Base-by-base conservation (phyloP, 2,888 invertebrate species). In the Ditula angustiorana region DNA sequence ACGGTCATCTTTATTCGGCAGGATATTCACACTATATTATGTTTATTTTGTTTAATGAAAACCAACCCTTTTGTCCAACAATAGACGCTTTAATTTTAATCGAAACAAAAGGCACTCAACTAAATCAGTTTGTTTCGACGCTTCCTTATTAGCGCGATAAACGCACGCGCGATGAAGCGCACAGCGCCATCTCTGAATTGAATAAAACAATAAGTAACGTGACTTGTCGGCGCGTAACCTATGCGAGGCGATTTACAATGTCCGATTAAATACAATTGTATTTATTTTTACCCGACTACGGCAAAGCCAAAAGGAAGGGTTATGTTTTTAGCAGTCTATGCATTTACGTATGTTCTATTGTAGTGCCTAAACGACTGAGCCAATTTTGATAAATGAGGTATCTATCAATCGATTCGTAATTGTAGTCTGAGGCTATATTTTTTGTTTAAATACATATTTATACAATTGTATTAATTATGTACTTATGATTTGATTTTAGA, bases 161-260 rank as follows among this genome's bases (percentile, higher is more conserved):
- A 52, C 58, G 46, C 46, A 53, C 50, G 52, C 30, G 68, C 67
- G 71, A 72, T 74, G 72, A 71, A 75, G 67, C 73, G 74, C 63
- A 67, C 58, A 57, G 67, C 75, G 73, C 72, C 79, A 79, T 80
- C 78, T 78, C 77, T 74, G 72, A 77, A 84, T 82, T 83, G 76
- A 83, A 82, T 79, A 77, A 79, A 77, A 79, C 77, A 74, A 71
- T 77, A 81, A 79, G 71, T 76, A 74, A 67, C 61, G 53, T 56
- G 71, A 74, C 69, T 75, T 71, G 73, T 70, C 71, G 71, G 67
- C 66, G 70, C 69, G 69, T 69, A 19, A 68, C 21, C 67, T 69
- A 68, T 52, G 41, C 41, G 70, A 53, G 26, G 21, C 55, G 28
- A 10, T 68, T 71, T 66, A 71, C 53, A 69, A 33, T 30, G 8